Evolutionary conservation across 23 tunicate species (phyloP).

Genomic region (Halocynthia roretzi): DNA sequence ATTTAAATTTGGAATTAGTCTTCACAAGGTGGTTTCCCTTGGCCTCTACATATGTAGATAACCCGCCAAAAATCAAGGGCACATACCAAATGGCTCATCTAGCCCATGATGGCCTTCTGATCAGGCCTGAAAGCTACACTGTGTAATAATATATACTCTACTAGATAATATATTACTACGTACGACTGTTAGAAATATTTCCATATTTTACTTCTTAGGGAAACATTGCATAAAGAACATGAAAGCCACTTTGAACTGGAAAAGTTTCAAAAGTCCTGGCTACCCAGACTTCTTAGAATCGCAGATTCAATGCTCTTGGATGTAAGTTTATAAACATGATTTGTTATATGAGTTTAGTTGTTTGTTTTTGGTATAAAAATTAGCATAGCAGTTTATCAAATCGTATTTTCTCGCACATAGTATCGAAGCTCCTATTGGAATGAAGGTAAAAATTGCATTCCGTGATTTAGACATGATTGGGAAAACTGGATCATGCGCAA

Average conservation of each 20-base stretch:
- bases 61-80: no score
- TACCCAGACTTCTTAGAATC: constrained; percentile 39
- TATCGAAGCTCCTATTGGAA: constrained; percentile 73
- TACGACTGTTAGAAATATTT: no score
- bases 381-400: no score
- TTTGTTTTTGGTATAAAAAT: no score
- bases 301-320: constrained; percentile 85
- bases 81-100: no score
- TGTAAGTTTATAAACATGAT: constrained; percentile 36
- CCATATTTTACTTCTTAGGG: constrained; percentile 28
- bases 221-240: constrained; percentile 49
- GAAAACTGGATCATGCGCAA: constrained; percentile 19
- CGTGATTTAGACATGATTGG: constrained; percentile 46
- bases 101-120: no score
- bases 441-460: constrained; percentile 60
- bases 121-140: not conserved
- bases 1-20: no score
- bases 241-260: constrained; percentile 34
- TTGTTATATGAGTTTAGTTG: no score
- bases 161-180: no score
- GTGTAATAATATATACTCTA: no score
- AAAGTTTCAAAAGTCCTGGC: constrained; percentile 37
- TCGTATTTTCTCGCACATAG: constrained; percentile 4
- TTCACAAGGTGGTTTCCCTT: no score
- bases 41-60: no score